A percentile compares a stretch with the other conserved stretches of the same genome.
phyloP scores from a whole-genome alignment of 2,888 invertebrate genomes.

The Tetanocera ferruginea region DNA sequence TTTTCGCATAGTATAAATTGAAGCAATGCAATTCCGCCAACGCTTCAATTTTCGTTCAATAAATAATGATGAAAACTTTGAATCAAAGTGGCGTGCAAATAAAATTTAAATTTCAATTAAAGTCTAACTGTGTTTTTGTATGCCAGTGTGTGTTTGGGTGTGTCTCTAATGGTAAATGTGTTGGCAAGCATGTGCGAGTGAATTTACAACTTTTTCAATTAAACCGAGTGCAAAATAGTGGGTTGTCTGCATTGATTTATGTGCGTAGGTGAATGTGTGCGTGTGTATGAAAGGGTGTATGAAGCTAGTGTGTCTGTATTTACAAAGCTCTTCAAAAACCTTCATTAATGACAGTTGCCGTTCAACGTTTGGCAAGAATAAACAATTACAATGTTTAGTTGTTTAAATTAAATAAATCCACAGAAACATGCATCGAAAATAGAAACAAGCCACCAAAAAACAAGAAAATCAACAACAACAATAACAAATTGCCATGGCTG shows the following conservation, averaged over 20 bases:
- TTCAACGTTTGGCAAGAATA: slow-evolving; percentile 1
- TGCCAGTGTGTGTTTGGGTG: not conserved
- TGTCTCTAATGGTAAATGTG: not conserved
- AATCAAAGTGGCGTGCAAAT: slow-evolving; percentile 31
- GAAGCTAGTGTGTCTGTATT: not conserved
- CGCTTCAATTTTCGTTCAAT: too few species aligned
- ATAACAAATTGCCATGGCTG: not conserved
- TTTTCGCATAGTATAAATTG: not conserved
- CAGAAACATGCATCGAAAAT: not conserved
- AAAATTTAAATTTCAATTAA: slow-evolving; percentile 34
- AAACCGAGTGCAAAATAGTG: not conserved
- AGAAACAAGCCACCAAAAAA: not conserved
- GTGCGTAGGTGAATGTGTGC: not conserved
- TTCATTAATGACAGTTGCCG: slow-evolving; percentile 25
- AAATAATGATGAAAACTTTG: slow-evolving; percentile 5
- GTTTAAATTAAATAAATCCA: slow-evolving; percentile 16
- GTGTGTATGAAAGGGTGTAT: not conserved
- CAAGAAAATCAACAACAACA: not conserved
- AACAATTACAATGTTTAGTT: slow-evolving; percentile 25
- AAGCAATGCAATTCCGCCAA: not conserved
- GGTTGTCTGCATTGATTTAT: not conserved
- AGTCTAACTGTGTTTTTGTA: not conserved
- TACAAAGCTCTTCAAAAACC: slow-evolving; percentile 27
- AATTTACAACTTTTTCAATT: slow-evolving; percentile 21
- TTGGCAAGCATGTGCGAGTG: not conserved